phyloP scores from a whole-genome alignment of 2,888 invertebrate genomes.

The Salpingus planirostris region DNA sequence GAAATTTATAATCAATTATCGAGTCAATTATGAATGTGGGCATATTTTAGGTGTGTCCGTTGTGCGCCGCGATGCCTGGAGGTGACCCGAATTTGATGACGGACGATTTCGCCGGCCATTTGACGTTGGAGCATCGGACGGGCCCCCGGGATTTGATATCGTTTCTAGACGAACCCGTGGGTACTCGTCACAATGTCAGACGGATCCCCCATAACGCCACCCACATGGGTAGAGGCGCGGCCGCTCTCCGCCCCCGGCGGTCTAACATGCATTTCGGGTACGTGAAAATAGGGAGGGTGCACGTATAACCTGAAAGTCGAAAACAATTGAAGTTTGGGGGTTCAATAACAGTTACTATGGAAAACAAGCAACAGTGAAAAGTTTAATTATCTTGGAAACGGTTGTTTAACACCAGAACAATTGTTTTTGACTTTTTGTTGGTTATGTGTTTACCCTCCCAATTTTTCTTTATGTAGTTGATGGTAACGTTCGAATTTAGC shows the following conservation, averaged over 20 bases:
- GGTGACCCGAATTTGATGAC: slow-evolving; percentile 97
- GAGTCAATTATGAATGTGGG: not conserved
- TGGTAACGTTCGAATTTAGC: slow-evolving; percentile 30
- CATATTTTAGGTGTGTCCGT: slow-evolving; percentile 83
- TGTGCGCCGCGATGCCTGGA: slow-evolving; percentile 93
- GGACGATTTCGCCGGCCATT: slow-evolving; percentile 95
- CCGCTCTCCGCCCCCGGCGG: slow-evolving; percentile 60
- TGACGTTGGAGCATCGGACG: slow-evolving; percentile 83
- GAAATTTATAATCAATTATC: slow-evolving; percentile 1
- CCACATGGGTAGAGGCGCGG: slow-evolving; percentile 31
- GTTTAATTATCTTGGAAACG: no score
- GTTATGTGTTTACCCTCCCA: not conserved
- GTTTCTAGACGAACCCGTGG: slow-evolving; percentile 85
- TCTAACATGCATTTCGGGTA: slow-evolving; percentile 91
- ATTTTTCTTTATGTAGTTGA: slow-evolving; percentile 19
- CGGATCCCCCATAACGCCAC: slow-evolving; percentile 36
- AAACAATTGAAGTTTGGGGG: no score
- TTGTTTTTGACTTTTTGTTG: slow-evolving; percentile 2
- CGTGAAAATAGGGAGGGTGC: no score
- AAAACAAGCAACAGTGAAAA: no score
- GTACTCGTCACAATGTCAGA: slow-evolving; percentile 43
- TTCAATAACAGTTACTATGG: no score
- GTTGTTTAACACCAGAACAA: not conserved
- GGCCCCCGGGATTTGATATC: slow-evolving; percentile 81
- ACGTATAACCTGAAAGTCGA: slow-evolving; percentile 2